Percentiles rank a stretch among this genome's conserved stretches.
Conservation (phyloP, 2,113 vertebrate genomes). For the Caranx melampygus region DNA sequence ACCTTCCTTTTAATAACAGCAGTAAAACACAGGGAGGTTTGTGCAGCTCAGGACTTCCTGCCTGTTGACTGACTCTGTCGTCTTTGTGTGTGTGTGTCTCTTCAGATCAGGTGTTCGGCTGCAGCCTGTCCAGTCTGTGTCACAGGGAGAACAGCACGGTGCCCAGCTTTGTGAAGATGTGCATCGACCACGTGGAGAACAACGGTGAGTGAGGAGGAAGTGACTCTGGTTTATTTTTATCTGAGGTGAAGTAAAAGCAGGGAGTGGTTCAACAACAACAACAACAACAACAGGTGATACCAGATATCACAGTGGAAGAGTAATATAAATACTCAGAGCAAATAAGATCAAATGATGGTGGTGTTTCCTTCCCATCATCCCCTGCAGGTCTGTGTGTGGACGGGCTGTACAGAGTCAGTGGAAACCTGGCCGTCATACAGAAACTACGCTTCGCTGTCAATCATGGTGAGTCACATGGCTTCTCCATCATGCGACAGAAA, state of each 20-base stretch:
- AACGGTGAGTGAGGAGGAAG: slow-evolving; percentile 76
- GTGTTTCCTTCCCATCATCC: slow-evolving; percentile 12
- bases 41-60: neutral
- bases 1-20: neutral
- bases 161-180: slow-evolving; percentile 91
- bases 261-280: neutral
- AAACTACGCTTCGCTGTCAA: slow-evolving; percentile 95
- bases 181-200: slow-evolving; percentile 95
- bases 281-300: neutral
- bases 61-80: neutral
- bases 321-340: neutral
- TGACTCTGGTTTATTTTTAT: neutral
- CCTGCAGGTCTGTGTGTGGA: slow-evolving; percentile 89
- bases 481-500: neutral
- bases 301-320: neutral
- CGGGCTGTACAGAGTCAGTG: slow-evolving; percentile 95
- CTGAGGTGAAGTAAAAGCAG: neutral
- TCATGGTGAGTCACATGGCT: slow-evolving; percentile 84
- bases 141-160: slow-evolving; percentile 90
- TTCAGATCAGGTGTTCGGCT: slow-evolving; percentile 96
- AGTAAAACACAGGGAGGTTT: neutral
- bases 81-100: slow-evolving; percentile 32
- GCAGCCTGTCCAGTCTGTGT: slow-evolving; percentile 91
- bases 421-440: slow-evolving; percentile 96
- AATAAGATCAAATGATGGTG: neutral